Evolutionary conservation across 2,797 vertebrate species (phyloP), one percentile per base, ranked within the genome.

Genomic region (Ficedula albicollis): DNA sequence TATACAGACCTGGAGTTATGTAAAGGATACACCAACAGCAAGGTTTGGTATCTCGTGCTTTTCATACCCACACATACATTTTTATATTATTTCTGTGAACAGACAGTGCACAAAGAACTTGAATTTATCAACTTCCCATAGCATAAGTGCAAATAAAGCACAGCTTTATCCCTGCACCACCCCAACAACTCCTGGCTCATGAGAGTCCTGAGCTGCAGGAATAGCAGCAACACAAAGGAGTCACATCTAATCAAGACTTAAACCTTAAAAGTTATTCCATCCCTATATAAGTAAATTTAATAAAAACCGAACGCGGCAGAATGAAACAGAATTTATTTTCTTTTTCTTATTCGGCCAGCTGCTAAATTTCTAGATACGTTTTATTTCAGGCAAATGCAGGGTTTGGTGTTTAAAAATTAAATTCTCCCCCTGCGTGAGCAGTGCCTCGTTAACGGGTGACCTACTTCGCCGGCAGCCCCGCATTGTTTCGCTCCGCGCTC

Each of bases 401-500:
- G 25, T 48, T 51, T n/a, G 59, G 95, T 87, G 90, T 89, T 95
- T 96, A 84, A 95, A 95, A 94, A 97, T 94, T 80, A 83, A 93
- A 94, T 94, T 83, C 87, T 76, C 83, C 74, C 91, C 86, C 87
- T 29, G 74, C 14, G 6, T 48, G 85, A 95, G n/a, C 89, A 25
- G 64, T n/a, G 58, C 34, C 95, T 96, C 64, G 93, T 95, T 97
- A 96, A 80, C 73, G 39, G 49, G 66, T 98, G 97, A 98, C 97
- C 97, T 97, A 97, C 95, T 97, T 97, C 75, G 80, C 95, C 76
- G 77, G 77, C 74, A 83, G 83, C 94, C 78, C 5, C 83, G 84
- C 82, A 88, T 87, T 93, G 81, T 96, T 96, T 95, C 91, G 59
- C 92, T 92, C 82, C 27, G 68, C 18, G 44, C 43, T 94, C 87